phyloP scores from a whole-genome alignment of 2,113 vertebrate genomes.

The Pangasianodon hypophthalmus region DNA sequence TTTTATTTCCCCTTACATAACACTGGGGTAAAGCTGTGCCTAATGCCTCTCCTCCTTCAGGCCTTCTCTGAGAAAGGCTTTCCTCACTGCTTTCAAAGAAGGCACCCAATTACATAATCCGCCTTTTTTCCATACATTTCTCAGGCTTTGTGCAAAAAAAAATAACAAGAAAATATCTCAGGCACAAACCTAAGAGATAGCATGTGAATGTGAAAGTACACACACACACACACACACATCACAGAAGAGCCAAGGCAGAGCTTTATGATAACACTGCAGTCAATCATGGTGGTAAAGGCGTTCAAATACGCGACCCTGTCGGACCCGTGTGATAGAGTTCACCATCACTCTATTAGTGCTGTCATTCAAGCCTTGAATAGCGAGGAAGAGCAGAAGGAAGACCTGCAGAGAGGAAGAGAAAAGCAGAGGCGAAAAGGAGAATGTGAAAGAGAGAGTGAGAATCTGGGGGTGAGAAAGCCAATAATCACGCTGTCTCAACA shows the following conservation, averaged over 20 bases:
- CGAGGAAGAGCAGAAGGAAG: not conserved
- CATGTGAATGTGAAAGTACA: conserved; percentile 14
- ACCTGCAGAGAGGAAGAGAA: not conserved
- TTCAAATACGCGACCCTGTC: conserved; percentile 25
- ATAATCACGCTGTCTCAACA: conserved; percentile 18
- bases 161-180: conserved; percentile 16
- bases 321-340: conserved; percentile 38
- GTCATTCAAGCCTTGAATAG: conserved; percentile 38
- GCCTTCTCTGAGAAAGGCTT: conserved; percentile 20
- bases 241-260: conserved; percentile 4
- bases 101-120: conserved; percentile 35
- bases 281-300: conserved; percentile 5
- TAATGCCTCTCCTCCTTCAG: conserved; percentile 37
- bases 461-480: not conserved
- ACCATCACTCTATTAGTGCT: conserved; percentile 38
- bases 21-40: conserved; percentile 9
- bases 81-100: conserved; percentile 37
- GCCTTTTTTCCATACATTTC: conserved; percentile 21
- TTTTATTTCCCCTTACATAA: conserved; percentile 46
- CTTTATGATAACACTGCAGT: conserved; percentile 41
- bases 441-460: not conserved
- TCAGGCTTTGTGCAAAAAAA: conserved; percentile 19
- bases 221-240: not conserved
- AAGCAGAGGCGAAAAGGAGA: not conserved
- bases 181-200: conserved; percentile 17